These are phyloP conservation scores for Chunga burmeisteri DNA, from an alignment of 2,113 vertebrate species.

Conservation along the genomic window DNA sequence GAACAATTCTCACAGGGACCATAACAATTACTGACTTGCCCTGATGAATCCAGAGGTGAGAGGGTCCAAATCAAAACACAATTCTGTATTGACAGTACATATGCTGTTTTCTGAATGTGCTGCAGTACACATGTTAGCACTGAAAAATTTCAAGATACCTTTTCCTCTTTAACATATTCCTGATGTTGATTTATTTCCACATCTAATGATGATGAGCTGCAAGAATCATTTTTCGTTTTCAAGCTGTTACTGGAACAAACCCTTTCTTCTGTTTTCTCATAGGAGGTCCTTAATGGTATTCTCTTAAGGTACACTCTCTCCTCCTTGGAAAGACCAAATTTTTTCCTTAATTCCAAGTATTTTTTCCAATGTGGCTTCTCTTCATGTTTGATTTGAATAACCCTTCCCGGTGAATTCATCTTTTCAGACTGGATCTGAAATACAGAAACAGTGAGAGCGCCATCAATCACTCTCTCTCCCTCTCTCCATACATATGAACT, in stretches of 20 bases:
- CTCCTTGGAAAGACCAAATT: constrained; percentile 73
- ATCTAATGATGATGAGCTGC: not conserved
- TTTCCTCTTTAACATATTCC: constrained; percentile 60
- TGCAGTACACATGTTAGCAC: not conserved
- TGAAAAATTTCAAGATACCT: constrained; percentile 25
- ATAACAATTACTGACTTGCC: not conserved
- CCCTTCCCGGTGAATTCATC: constrained; percentile 38
- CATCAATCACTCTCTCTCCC: not conserved
- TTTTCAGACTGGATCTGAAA: constrained; percentile 72
- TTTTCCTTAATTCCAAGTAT: constrained; percentile 70
- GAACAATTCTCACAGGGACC: not conserved
- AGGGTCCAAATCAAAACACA: not conserved
- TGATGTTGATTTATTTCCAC: not conserved
- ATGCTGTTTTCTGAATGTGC: not conserved
- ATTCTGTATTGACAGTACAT: not conserved
- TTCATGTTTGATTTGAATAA: constrained; percentile 9
- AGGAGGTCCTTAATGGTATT: constrained; percentile 31
- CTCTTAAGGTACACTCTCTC: constrained; percentile 72
- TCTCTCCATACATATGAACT: not conserved
- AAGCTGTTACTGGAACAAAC: constrained; percentile 31
- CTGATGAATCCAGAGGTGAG: not conserved
- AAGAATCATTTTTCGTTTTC: constrained; percentile 5
- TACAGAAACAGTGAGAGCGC: constrained; percentile 39
- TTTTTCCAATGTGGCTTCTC: constrained; percentile 44
- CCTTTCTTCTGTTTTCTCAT: not conserved